Conservation (phyloP, 2,113 vertebrate genomes). For the Fregetta grallaria region DNA sequence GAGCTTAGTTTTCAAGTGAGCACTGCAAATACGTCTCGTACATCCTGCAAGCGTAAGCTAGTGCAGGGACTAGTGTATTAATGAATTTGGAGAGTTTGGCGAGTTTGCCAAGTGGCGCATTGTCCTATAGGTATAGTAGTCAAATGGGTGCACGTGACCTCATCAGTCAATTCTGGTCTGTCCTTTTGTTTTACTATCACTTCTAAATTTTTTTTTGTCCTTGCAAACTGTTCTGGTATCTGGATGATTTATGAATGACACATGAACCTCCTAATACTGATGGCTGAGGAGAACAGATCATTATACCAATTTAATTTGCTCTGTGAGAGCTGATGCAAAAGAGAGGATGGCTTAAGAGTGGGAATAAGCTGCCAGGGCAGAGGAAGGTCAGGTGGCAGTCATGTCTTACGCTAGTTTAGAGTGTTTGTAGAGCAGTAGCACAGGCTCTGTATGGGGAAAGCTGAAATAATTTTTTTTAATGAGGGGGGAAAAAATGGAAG, state of each 20-base stretch:
- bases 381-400: neutral
- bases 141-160: neutral
- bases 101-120: neutral
- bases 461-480: neutral
- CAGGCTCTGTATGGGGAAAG: neutral
- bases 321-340: neutral
- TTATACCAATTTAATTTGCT: neutral
- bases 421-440: neutral
- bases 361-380: neutral
- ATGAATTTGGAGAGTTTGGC: neutral
- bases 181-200: neutral
- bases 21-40: neutral
- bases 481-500: neutral
- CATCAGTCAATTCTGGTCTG: rapidly evolving
- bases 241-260: neutral
- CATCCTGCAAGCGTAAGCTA: neutral
- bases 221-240: neutral
- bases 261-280: neutral
- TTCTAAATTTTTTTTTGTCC: neutral
- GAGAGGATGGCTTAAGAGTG: neutral
- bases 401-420: neutral
- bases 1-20: neutral
- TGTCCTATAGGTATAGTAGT: neutral
- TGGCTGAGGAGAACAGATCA: neutral
- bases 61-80: neutral